Percentiles rank a stretch among this genome's conserved stretches.
Evolutionary conservation across 1,140 invertebrate genomes (phyloP).

Genomic region (Zaprionus lachaisei): DNA sequence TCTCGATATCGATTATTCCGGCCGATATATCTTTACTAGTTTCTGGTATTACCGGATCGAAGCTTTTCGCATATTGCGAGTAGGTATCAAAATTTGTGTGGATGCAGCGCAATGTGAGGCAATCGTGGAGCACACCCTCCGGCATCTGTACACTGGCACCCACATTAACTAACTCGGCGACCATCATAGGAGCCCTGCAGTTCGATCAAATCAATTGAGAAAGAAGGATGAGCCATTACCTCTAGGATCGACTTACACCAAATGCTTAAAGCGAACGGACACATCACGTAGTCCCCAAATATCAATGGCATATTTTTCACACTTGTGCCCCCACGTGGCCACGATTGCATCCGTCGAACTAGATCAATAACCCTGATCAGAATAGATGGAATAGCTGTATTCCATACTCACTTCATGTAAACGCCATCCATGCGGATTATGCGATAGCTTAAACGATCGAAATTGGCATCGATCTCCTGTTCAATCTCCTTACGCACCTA

Average conservation of each 20-base stretch:
- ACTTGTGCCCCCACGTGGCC: conserved; percentile 47
- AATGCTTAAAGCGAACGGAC: conserved; percentile 55
- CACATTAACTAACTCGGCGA: conserved; percentile 43
- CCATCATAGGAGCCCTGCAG: conserved; percentile 50
- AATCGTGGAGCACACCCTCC: conserved; percentile 49
- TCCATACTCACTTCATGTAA: conserved; percentile 67
- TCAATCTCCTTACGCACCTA: conserved; percentile 52
- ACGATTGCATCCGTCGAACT: conserved; percentile 55
- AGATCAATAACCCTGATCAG: neutral
- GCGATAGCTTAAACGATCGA: conserved; percentile 71
- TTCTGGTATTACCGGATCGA: conserved; percentile 15
- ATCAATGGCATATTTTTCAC: conserved; percentile 55
- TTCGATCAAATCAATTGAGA: neutral
- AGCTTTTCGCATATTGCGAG: conserved; percentile 69
- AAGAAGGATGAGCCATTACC: neutral
- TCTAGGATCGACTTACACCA: conserved; percentile 54
- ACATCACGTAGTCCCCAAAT: conserved; percentile 74
- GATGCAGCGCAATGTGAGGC: conserved; percentile 66
- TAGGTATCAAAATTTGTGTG: conserved; percentile 62
- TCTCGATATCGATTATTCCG: conserved; percentile 57
- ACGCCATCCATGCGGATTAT: conserved; percentile 61
- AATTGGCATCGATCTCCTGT: conserved; percentile 38
- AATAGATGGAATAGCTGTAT: neutral
- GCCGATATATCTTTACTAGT: conserved; percentile 42
- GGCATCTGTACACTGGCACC: conserved; percentile 58